Conservation (phyloP, 1,140 invertebrate species). For the Schmidtea mediterranea region DNA sequence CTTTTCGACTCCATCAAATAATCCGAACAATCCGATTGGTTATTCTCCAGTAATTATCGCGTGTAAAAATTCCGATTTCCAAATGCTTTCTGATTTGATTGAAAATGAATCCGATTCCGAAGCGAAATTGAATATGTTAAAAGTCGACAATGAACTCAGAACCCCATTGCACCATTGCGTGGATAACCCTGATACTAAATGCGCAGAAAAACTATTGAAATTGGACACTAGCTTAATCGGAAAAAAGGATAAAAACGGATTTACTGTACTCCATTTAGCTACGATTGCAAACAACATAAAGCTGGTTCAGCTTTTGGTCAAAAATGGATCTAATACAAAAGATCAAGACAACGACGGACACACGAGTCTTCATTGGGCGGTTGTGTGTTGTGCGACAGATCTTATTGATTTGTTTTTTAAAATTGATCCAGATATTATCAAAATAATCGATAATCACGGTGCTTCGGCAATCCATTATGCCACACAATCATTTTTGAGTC, state of each 20-base stretch:
- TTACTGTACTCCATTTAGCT: conserved; percentile 51
- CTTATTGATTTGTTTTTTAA: conserved; percentile 5
- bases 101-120: conserved; percentile 15
- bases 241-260: conserved; percentile 60
- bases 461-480: conserved; percentile 86
- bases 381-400: conserved; percentile 6
- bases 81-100: conserved; percentile 22
- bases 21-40: background rate
- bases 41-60: conserved; percentile 54
- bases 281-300: conserved; percentile 23
- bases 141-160: conserved; percentile 47
- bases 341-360: conserved; percentile 68
- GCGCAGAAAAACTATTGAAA: conserved; percentile 37
- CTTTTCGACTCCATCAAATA: background rate
- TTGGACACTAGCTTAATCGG: conserved; percentile 36
- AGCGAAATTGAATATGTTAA: conserved; percentile 19
- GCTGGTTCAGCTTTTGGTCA: conserved; percentile 19
- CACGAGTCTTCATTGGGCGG: conserved; percentile 82
- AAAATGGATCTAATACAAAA: conserved; percentile 45
- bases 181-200: conserved; percentile 34
- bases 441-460: conserved; percentile 46
- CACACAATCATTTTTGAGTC: conserved; percentile 54
- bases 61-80: conserved; percentile 41
- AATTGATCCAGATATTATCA: conserved; percentile 1
- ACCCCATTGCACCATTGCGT: conserved; percentile 68